Percentiles rank a stretch among this genome's conserved stretches.
Conservation (phyloP, 2,797 vertebrate genomes). For the Geotrypetes seraphini region DNA sequence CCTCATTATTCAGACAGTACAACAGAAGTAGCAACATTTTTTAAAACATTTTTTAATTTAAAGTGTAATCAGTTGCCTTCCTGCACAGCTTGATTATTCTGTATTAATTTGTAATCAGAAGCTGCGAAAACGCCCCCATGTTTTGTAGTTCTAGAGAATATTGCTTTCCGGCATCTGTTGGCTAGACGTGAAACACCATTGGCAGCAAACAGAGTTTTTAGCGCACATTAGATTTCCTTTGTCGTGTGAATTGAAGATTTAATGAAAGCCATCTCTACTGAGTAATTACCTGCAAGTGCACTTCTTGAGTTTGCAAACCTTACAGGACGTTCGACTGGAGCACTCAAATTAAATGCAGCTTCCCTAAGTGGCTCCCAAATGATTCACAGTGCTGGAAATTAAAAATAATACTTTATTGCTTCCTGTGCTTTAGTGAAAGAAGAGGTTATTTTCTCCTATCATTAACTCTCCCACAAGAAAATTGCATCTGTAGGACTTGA, state of each 20-base stretch:
- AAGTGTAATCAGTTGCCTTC: no score
- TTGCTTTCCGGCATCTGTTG: no score
- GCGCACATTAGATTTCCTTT: constrained; percentile 17
- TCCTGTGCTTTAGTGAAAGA: constrained; percentile 1
- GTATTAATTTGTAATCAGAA: no score
- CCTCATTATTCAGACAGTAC: no score
- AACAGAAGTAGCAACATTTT: no score
- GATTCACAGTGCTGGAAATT: constrained; percentile 27
- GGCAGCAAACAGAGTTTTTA: no score
- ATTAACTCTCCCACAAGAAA: constrained; percentile 16
- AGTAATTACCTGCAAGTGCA: constrained; percentile 32
- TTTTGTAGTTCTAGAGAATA: no score
- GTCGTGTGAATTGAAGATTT: constrained; percentile 17
- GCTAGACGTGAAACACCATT: no score
- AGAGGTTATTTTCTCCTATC: constrained; percentile 9
- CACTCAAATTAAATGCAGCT: constrained; percentile 16
- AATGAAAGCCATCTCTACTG: constrained; percentile 13
- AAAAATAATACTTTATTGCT: constrained; percentile 23
- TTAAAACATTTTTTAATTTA: no score
- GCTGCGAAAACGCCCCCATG: no score
- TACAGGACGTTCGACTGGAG: constrained; percentile 19
- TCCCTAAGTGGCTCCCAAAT: constrained; percentile 11
- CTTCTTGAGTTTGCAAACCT: constrained; percentile 22
- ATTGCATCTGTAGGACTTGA: constrained; percentile 18
- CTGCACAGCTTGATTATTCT: no score